Percentiles rank a stretch among this genome's conserved stretches.
phyloP scores from a whole-genome alignment of 2,888 invertebrate genomes.

The Taenaris catops region DNA sequence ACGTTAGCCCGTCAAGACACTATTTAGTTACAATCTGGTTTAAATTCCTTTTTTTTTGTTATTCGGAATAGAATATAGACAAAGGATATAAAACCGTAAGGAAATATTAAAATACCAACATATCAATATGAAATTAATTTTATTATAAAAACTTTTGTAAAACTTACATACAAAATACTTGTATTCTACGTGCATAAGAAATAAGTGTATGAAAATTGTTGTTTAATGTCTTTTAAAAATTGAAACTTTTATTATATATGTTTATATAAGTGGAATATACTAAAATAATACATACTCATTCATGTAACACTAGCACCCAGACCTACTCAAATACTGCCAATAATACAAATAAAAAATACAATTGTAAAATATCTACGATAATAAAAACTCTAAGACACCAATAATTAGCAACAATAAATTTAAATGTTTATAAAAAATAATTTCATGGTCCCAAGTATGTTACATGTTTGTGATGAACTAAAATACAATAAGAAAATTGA shows the following conservation, averaged over 20 bases:
- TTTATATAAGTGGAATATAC: no score
- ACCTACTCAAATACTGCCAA: conserved; percentile 1
- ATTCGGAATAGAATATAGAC: no score
- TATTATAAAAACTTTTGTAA: conserved; percentile 4
- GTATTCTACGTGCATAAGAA: conserved; percentile 1
- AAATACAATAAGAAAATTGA: not conserved
- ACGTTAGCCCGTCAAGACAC: no score
- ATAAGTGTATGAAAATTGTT: conserved; percentile 4
- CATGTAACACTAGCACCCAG: conserved; percentile 6
- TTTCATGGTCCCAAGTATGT: conserved; percentile 7
- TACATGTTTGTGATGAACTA: conserved; percentile 2
- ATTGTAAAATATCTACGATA: not conserved
- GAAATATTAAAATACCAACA: not conserved
- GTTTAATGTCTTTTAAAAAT: not conserved
- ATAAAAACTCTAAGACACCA: not conserved
- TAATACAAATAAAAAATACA: conserved; percentile 1
- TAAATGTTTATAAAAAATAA: not conserved
- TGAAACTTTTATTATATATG: not conserved
- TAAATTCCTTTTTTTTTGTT: no score
- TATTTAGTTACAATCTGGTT: no score
- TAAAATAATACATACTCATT: not conserved
- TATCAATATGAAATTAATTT: conserved; percentile 1
- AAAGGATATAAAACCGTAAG: no score
- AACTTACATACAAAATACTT: conserved; percentile 3
- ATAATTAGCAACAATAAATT: no score